These are phyloP conservation scores for Sprattus sprattus DNA, from an alignment of 2,113 vertebrate genomes.

Conservation along the genomic window DNA sequence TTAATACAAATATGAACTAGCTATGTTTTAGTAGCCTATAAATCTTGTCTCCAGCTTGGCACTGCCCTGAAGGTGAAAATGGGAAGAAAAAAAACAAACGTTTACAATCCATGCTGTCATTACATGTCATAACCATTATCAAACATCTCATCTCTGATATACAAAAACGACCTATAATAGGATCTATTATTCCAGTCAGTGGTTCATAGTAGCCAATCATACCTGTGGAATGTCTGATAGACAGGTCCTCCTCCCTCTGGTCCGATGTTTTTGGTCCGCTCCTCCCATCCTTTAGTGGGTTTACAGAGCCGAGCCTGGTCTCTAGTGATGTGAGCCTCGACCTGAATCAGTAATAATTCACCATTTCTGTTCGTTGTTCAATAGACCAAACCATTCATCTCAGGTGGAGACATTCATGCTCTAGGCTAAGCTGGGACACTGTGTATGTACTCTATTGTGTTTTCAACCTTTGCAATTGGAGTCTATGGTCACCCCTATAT, in stretches of 20 bases:
- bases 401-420: not conserved
- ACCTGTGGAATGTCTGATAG: slow-evolving; percentile 74
- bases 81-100: slow-evolving; percentile 34
- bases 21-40: slow-evolving; percentile 53
- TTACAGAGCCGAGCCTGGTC: slow-evolving; percentile 70
- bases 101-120: not conserved
- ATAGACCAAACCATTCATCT: too few species aligned
- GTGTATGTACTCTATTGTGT: too few species aligned
- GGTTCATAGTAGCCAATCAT: not conserved
- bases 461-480: too few species aligned
- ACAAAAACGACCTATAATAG: not conserved
- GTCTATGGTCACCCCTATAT: too few species aligned
- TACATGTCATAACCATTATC: not conserved
- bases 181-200: not conserved
- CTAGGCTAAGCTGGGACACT: too few species aligned
- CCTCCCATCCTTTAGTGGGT: slow-evolving; percentile 76
- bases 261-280: slow-evolving; percentile 61
- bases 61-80: slow-evolving; percentile 69
- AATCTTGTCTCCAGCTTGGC: slow-evolving; percentile 80
- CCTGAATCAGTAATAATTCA: slow-evolving; percentile 57
- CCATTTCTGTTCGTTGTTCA: not conserved
- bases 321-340: slow-evolving; percentile 67
- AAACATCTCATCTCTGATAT: not conserved
- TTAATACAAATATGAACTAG: not conserved
- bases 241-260: slow-evolving; percentile 60